Percentiles rank a stretch among this genome's conserved stretches.
These are phyloP conservation scores for Falcunculus frontatus DNA, from an alignment of 2,113 vertebrate species.

Conservation along the genomic window DNA sequence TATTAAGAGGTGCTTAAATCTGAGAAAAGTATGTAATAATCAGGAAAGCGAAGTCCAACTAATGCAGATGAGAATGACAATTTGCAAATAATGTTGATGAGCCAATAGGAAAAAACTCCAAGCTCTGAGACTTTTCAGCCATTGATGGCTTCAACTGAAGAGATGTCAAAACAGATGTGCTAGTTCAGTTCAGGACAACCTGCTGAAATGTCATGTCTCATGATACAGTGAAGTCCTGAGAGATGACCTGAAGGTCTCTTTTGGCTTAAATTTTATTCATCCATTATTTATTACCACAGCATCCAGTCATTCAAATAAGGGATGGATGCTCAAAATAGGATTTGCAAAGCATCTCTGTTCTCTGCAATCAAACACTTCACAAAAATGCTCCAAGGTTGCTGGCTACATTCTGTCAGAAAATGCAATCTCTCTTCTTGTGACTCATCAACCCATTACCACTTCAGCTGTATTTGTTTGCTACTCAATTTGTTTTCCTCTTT, in stretches of 20 bases:
- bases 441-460: not conserved
- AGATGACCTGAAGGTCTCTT: not conserved
- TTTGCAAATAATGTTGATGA: not conserved
- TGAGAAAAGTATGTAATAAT: not conserved
- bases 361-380: not conserved
- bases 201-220: not conserved
- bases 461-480: not conserved
- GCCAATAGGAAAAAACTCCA: not conserved
- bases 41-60: not conserved
- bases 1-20: not conserved
- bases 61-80: not conserved
- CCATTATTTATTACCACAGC: slow-evolving; percentile 14
- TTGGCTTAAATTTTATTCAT: not conserved
- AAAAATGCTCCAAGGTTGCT: not conserved
- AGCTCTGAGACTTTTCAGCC: not conserved
- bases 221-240: not conserved
- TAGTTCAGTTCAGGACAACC: not conserved
- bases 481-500: not conserved
- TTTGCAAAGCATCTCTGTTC: not conserved
- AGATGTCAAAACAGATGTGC: not conserved
- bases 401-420: not conserved
- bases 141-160: not conserved
- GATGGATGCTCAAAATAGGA: not conserved
- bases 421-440: not conserved
- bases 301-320: not conserved